Evolutionary conservation across 2,888 invertebrate genomes (phyloP), one percentile per base, ranked within the genome.

Genomic region (Pantelozetes paolii): DNA sequence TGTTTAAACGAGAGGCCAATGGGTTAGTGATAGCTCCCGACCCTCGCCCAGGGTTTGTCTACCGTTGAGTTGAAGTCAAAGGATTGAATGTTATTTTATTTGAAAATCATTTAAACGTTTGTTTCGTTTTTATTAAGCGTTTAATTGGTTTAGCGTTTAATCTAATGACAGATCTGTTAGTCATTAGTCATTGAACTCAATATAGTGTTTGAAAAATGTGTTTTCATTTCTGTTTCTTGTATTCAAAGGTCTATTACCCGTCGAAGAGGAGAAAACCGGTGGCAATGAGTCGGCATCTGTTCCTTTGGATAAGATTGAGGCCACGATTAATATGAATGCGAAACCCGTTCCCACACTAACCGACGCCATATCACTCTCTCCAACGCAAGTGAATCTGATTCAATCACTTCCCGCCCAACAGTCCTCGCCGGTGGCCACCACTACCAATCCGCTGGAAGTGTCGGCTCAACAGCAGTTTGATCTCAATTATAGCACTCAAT

Each of bases 261-360:
- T 67, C 36, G 67, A 67, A 67, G 67, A 42, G 36, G 67, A 67
- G n/a, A 67, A 42, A 42, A 20, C n/a, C 23, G 67, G 67, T 67
- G 67, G 26, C 67, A 67, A 36, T 42, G 67, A 36, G 32, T 67
- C 42, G 11, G 67, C 32, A 67, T 67, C 67, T 26, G 67, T 67
- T 26, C 23, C 67, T 2, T 42, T 67, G 40, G 67, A 67, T 42
- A 67, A 67, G 20, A 67, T 67, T 20, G 67, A 67, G 11, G 67
- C 67, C n/a, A 67, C 67, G 0, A 67, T 67, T 42, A 67, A 67
- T 67, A 67, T 67, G 67, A 67, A 67, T 13, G 42, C 40, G 20
- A 67, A 42, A 18, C 42, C 67, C 18, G n/a, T 42, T 36, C 26
- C 67, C 18, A 67, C 67, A 13, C 40, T 67, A 23, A 67, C 67